Evolutionary conservation across 2,113 vertebrate species (phyloP).

Genomic region (Nannobrachium achirus): DNA sequence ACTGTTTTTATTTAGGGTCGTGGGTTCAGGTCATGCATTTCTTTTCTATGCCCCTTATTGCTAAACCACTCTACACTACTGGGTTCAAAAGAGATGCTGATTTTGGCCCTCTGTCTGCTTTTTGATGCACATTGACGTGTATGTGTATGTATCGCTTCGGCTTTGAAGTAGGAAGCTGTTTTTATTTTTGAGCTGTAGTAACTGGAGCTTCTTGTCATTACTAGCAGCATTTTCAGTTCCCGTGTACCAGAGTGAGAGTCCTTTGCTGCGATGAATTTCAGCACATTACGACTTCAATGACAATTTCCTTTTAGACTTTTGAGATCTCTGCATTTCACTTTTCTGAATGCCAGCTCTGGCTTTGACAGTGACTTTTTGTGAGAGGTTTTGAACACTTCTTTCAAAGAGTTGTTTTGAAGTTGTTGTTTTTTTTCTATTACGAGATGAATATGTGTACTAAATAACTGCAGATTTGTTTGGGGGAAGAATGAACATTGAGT

Average conservation of each 20-base stretch:
- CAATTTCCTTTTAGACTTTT: conserved; percentile 37
- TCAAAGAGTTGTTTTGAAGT: conserved; percentile 56
- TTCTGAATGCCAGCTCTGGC: conserved; percentile 45
- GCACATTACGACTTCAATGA: conserved; percentile 46
- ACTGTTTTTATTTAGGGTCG: conserved; percentile 65
- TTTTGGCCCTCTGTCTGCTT: conserved; percentile 54
- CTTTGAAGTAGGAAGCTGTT: conserved; percentile 50
- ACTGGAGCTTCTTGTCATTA: conserved; percentile 41
- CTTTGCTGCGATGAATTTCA: conserved; percentile 58
- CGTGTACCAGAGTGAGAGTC: conserved; percentile 51
- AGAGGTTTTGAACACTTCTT: conserved; percentile 54
- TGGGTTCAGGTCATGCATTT: conserved; percentile 63
- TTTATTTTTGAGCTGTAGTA: conserved; percentile 53
- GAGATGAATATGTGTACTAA: conserved; percentile 60
- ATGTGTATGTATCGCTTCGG: conserved; percentile 56
- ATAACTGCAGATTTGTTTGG: conserved; percentile 55
- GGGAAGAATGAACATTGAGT: conserved; percentile 45
- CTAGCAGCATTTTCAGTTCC: conserved; percentile 45
- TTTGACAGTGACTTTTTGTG: conserved; percentile 56
- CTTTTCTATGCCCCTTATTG: conserved; percentile 50
- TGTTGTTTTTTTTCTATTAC: conserved; percentile 41
- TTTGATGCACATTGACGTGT: conserved; percentile 66
- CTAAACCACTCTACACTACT: conserved; percentile 46
- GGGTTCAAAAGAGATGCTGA: conserved; percentile 54
- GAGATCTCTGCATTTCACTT: conserved; percentile 38